phyloP scores from a whole-genome alignment of 2,797 vertebrate genomes.

The Anomalospiza imberbis region DNA sequence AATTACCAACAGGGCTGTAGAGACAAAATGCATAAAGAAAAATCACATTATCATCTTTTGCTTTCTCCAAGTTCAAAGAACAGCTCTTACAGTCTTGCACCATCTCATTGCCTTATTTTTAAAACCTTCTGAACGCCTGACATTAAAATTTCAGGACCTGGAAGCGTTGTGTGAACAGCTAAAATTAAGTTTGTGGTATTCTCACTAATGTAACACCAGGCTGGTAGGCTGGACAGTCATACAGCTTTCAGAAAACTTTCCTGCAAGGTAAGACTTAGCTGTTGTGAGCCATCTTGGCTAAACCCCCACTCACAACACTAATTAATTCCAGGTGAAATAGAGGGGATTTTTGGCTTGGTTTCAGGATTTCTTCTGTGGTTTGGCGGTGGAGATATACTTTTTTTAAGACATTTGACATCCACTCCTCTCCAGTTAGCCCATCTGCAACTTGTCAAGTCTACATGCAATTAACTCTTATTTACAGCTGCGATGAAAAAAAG shows the following conservation, averaged over 20 bases:
- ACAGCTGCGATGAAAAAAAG: conserved; percentile 82
- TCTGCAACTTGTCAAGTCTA: conserved; percentile 81
- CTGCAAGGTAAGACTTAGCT: background rate
- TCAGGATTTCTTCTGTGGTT: background rate
- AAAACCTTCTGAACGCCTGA: background rate
- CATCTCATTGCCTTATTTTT: background rate
- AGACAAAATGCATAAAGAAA: background rate
- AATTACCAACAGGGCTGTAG: background rate
- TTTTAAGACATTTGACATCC: conserved; percentile 62
- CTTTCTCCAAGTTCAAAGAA: background rate
- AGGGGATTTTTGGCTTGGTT: background rate
- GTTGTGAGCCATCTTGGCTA: conserved; percentile 41
- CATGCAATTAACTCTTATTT: conserved; percentile 80
- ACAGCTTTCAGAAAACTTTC: background rate
- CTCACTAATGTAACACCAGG: background rate
- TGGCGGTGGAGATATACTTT: background rate
- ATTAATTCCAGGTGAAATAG: conserved; percentile 70
- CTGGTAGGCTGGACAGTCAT: background rate
- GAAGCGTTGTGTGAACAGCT: background rate
- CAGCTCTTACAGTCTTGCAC: background rate
- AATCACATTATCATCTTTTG: background rate
- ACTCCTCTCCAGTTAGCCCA: conserved; percentile 76
- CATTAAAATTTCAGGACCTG: background rate
- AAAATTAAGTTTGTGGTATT: background rate
- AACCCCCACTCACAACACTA: background rate